phyloP scores from a whole-genome alignment of 2,113 vertebrate genomes.

The Cyanoliseus patagonus region DNA sequence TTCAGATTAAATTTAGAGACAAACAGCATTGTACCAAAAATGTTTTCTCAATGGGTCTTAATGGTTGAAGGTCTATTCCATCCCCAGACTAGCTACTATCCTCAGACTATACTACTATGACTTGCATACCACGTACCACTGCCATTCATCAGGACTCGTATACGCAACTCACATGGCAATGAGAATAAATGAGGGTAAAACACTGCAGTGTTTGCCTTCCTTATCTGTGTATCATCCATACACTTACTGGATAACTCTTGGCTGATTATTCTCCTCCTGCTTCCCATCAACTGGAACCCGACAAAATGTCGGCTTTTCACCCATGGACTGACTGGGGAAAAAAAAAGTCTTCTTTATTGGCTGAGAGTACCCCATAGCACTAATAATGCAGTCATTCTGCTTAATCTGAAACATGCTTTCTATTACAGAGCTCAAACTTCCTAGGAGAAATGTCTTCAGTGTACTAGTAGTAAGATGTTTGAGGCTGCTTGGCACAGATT shows the following conservation, averaged over 20 bases:
- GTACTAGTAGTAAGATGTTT: neutral
- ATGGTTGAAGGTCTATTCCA: neutral
- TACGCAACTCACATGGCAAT: neutral
- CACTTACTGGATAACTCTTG: neutral
- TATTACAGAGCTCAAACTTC: neutral
- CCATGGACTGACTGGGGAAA: neutral
- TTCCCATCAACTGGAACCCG: conserved; percentile 17
- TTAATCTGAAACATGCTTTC: conserved; percentile 1
- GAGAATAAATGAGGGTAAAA: neutral
- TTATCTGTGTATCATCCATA: neutral
- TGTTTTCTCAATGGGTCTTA: neutral
- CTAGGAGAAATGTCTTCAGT: neutral
- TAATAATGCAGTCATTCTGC: neutral
- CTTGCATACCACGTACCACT: rapidly evolving
- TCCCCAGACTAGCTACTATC: neutral
- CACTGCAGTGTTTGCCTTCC: neutral
- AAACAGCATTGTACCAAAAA: neutral
- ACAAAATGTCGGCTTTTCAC: neutral
- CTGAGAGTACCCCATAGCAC: neutral
- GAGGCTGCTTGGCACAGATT: neutral
- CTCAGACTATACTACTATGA: neutral
- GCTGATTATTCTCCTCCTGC: neutral
- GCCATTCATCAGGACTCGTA: neutral
- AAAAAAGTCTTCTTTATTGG: neutral
- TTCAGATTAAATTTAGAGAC: neutral